Conservation (phyloP, 2,797 vertebrate species). For the Phrynocephalus vlangalii region DNA sequence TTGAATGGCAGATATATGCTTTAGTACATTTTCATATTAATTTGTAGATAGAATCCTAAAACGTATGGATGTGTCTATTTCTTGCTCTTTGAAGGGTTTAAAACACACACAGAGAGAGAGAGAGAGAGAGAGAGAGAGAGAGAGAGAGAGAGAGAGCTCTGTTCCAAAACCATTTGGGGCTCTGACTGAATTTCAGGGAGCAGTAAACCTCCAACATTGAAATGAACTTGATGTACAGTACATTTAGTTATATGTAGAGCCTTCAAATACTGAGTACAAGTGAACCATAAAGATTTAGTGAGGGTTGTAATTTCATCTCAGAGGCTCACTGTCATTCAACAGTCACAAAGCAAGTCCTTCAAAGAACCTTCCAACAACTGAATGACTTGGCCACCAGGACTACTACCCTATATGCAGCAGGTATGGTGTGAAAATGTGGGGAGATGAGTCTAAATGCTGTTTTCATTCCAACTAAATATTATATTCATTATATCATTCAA, state of each 20-base stretch:
- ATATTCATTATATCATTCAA: slow-evolving; percentile 23
- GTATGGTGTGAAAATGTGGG: slow-evolving; percentile 5
- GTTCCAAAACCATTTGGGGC: not conserved
- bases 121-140: no score
- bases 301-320: slow-evolving; percentile 41
- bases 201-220: slow-evolving; percentile 50
- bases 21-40: slow-evolving; percentile 36
- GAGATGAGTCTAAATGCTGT: slow-evolving; percentile 9
- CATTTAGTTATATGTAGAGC: slow-evolving; percentile 46
- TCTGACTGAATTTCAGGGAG: slow-evolving; percentile 15
- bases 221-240: slow-evolving; percentile 36
- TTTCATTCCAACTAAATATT: slow-evolving; percentile 36
- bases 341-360: slow-evolving; percentile 9
- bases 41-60: not conserved
- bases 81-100: not conserved
- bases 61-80: slow-evolving; percentile 22
- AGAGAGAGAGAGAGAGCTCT: no score
- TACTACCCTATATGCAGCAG: not conserved
- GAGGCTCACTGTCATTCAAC: slow-evolving; percentile 18
- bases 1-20: not conserved
- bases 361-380: slow-evolving; percentile 44
- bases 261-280: slow-evolving; percentile 23
- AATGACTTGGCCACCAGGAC: slow-evolving; percentile 16
- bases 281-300: slow-evolving; percentile 42
- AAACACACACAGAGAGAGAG: not conserved